These are phyloP conservation scores for Macrosiphum euphorbiae DNA, from an alignment of 2,888 invertebrate species.

Conservation along the genomic window DNA sequence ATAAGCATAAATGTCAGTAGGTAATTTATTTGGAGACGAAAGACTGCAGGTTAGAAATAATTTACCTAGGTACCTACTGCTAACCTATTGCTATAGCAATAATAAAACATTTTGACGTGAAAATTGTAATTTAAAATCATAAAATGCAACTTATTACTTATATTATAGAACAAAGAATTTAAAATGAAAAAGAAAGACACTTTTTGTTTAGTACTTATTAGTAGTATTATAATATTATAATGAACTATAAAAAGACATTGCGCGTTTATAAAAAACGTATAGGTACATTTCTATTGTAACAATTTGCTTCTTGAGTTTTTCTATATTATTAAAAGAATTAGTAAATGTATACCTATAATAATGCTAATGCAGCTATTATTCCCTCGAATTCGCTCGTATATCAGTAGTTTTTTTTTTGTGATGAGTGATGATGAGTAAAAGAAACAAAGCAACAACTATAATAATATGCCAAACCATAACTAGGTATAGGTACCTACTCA, in stretches of 20 bases:
- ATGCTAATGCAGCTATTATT: not conserved
- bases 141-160: not conserved
- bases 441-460: not conserved
- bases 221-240: not conserved
- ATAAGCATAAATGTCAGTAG: not conserved
- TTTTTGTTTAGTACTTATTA: not conserved
- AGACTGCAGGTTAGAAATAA: not conserved
- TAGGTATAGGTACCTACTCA: not conserved
- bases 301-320: not conserved
- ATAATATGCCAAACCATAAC: not conserved
- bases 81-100: too few relatives aligned
- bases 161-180: not conserved
- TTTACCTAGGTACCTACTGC: too few relatives aligned
- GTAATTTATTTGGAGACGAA: not conserved
- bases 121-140: not conserved
- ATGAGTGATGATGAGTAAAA: not conserved
- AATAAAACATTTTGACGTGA: not conserved
- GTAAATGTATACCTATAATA: not conserved
- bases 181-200: not conserved
- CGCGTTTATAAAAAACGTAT: not conserved
- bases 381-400: not conserved
- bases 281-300: not conserved
- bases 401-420: not conserved
- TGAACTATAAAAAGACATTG: not conserved
- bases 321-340: not conserved